Percentiles rank a stretch among this genome's conserved stretches.
Evolutionary conservation across 1,140 invertebrate species (phyloP).

Genomic region (Drusus annulatus): DNA sequence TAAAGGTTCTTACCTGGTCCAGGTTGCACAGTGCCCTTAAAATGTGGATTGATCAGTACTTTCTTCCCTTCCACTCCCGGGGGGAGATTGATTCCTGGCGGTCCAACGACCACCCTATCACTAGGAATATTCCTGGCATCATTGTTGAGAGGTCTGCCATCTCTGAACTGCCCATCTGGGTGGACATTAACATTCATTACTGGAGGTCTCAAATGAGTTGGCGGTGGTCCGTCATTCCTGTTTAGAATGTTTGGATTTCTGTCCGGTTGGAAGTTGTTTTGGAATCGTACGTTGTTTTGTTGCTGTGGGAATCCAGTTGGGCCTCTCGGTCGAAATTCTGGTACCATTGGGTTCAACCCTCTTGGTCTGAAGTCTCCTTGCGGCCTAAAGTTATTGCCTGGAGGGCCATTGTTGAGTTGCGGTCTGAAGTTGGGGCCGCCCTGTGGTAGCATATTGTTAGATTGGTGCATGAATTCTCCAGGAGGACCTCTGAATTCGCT

Average conservation of each 20-base stretch:
- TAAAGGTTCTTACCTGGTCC: conserved; percentile 34
- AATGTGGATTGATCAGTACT: conserved; percentile 56
- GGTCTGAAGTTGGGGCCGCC: conserved; percentile 20
- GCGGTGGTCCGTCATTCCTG: not conserved
- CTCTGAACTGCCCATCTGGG: not conserved
- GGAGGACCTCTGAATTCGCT: too few relatives aligned
- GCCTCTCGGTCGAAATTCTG: conserved; percentile 20
- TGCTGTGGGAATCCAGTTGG: not conserved
- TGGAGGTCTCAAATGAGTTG: not conserved
- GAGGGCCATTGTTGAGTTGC: not conserved
- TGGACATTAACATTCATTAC: not conserved
- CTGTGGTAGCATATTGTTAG: not conserved
- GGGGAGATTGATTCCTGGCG: not conserved
- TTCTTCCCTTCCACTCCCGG: conserved; percentile 46
- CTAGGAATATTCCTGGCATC: not conserved
- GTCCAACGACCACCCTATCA: not conserved
- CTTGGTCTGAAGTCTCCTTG: conserved; percentile 21
- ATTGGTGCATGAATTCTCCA: conserved; percentile 2
- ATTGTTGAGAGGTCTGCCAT: not conserved
- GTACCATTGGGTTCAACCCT: not conserved
- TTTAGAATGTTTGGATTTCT: not conserved
- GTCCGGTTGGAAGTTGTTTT: not conserved
- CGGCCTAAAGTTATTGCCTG: conserved; percentile 8
- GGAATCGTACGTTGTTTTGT: not conserved
- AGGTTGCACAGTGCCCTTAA: conserved; percentile 49